Conservation (phyloP, 2,888 invertebrate genomes). For the Achlya flavicornis region DNA sequence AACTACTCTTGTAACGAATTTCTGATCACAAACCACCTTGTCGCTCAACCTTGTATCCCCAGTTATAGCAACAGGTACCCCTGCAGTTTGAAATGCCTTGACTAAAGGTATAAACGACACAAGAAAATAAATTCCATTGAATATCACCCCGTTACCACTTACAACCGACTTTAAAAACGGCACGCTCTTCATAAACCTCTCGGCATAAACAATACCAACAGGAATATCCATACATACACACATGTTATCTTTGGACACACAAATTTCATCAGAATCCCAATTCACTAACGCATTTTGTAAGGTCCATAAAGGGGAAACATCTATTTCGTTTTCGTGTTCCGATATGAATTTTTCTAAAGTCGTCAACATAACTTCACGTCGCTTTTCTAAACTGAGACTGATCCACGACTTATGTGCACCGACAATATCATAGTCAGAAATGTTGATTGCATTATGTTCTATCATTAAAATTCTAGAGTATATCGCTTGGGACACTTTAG, state of each 20-base stretch:
- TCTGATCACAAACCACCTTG: neutral
- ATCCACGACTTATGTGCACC: neutral
- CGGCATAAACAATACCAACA: constrained; percentile 8
- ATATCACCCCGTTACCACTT: neutral
- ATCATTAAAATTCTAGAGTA: constrained; percentile 12
- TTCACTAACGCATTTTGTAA: constrained; percentile 21
- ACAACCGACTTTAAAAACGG: neutral
- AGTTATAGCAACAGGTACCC: neutral
- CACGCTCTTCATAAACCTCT: neutral
- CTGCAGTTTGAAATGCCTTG: neutral
- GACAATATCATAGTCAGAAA: neutral
- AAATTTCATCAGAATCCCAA: constrained; percentile 20
- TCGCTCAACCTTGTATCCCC: neutral
- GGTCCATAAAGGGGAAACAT: neutral
- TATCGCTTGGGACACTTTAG: constrained; percentile 24
- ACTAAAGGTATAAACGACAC: neutral
- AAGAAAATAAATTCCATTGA: neutral
- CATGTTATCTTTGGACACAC: constrained; percentile 28
- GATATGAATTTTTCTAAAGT: neutral
- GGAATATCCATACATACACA: constrained; percentile 27
- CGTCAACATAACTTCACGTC: neutral
- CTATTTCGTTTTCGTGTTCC: neutral
- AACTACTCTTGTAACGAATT: constrained; percentile 29
- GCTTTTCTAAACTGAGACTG: neutral
- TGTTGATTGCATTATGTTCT: neutral